These are phyloP conservation scores for Nesospiza acunhae DNA, from an alignment of 2,113 vertebrate species.

Conservation along the genomic window DNA sequence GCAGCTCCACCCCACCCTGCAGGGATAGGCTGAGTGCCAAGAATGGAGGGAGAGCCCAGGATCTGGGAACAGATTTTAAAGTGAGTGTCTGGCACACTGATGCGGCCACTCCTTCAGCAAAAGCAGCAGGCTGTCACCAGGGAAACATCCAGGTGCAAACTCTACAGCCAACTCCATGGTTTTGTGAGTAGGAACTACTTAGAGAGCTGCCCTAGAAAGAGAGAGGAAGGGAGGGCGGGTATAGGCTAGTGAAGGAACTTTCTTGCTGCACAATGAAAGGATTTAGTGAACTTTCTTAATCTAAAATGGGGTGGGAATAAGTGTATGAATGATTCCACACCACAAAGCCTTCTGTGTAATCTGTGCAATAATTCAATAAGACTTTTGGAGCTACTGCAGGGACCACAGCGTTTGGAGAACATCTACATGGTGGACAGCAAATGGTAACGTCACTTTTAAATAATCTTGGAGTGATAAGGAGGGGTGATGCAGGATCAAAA, in stretches of 20 bases:
- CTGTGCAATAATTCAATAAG: not conserved
- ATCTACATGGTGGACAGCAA: not conserved
- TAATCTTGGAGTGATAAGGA: not conserved
- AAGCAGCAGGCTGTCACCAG: not conserved
- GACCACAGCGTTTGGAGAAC: not conserved
- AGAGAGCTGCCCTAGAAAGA: not conserved
- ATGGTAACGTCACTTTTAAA: not conserved
- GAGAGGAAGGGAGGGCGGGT: not conserved
- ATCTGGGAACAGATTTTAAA: not conserved
- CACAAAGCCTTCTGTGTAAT: not conserved
- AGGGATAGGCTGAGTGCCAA: not conserved
- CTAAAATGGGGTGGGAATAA: not conserved
- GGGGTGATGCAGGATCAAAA: not conserved
- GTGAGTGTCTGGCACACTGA: not conserved
- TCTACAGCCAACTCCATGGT: accelerated
- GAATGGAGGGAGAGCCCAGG: not conserved
- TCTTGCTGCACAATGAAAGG: not conserved
- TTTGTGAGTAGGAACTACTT: not conserved
- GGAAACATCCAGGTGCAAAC: not conserved
- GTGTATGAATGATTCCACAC: not conserved
- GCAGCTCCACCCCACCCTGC: slow-evolving; percentile 20
- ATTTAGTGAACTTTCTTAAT: not conserved
- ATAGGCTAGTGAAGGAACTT: not conserved
- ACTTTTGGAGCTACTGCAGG: not conserved
- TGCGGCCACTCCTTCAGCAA: not conserved